These are phyloP conservation scores for Cathartes aura DNA, from an alignment of 2,113 vertebrate genomes.

Conservation along the genomic window DNA sequence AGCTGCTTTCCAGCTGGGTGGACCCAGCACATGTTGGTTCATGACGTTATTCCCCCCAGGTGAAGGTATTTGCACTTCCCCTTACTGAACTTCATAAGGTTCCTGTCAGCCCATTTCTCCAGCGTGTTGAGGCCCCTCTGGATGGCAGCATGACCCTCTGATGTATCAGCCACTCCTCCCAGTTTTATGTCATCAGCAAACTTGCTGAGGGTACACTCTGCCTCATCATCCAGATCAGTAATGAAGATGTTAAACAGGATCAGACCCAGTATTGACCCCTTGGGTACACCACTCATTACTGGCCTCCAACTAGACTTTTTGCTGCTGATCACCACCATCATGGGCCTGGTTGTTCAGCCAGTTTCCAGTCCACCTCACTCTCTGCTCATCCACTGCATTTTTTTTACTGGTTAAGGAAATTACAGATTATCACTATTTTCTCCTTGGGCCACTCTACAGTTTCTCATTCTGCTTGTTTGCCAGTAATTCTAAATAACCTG, in stretches of 20 bases:
- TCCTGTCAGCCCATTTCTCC: not conserved
- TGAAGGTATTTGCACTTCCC: not conserved
- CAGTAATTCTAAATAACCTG: not conserved
- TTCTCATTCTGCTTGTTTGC: not conserved
- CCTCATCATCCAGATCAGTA: not conserved
- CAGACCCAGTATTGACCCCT: not conserved
- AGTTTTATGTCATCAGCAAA: not conserved
- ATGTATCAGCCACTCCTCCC: not conserved
- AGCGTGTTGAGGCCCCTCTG: not conserved
- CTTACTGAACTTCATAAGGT: not conserved
- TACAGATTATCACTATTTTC: not conserved
- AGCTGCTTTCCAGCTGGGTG: not conserved
- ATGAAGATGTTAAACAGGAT: not conserved
- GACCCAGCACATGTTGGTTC: not conserved
- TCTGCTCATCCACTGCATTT: not conserved
- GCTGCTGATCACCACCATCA: not conserved
- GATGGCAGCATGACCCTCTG: not conserved
- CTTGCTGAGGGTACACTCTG: not conserved
- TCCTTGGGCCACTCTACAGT: not conserved
- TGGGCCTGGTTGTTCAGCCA: not conserved
- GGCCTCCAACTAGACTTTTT: not conserved
- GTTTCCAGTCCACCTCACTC: not conserved
- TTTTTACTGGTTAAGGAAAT: not conserved
- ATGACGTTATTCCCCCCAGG: not conserved
- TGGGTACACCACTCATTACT: not conserved